These are phyloP conservation scores for Trypoxylus dichotomus DNA, from an alignment of 1,140 invertebrate species.

Conservation along the genomic window DNA sequence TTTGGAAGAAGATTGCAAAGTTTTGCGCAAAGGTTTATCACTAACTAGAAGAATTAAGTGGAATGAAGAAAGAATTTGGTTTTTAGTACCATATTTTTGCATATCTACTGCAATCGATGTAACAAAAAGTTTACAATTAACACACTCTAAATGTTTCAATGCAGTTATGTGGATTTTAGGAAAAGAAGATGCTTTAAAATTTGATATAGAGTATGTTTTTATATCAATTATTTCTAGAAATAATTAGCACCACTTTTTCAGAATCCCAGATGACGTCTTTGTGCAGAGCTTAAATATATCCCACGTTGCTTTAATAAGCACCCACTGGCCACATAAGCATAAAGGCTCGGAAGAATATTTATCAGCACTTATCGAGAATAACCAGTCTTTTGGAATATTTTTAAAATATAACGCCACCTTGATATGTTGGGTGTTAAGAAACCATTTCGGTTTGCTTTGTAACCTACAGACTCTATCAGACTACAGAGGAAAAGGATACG, in stretches of 20 bases:
- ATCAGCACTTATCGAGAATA: conserved; percentile 40
- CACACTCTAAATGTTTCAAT: not conserved
- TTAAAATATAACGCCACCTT: conserved; percentile 40
- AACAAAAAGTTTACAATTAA: not conserved
- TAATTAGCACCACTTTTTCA: conserved; percentile 36
- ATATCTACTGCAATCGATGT: not conserved
- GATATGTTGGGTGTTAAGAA: conserved; percentile 46
- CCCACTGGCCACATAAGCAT: conserved; percentile 44
- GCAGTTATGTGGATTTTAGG: not conserved
- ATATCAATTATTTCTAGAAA: not conserved
- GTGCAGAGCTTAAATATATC: conserved; percentile 38
- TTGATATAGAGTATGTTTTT: not conserved
- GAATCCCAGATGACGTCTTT: conserved; percentile 42
- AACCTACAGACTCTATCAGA: conserved; percentile 49
- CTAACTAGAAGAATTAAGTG: conserved; percentile 11
- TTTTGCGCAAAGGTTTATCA: not conserved
- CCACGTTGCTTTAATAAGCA: conserved; percentile 11
- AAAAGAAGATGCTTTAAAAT: not conserved
- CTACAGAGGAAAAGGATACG: conserved; percentile 50
- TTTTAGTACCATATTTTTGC: not conserved
- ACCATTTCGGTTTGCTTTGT: conserved; percentile 48
- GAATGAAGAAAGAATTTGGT: not conserved
- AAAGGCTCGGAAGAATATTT: conserved; percentile 44
- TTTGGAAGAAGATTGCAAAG: conserved; percentile 17
- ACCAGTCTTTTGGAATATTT: conserved; percentile 47